Conservation (phyloP, 2,113 vertebrate genomes). For the Vulpes ferrilata region DNA sequence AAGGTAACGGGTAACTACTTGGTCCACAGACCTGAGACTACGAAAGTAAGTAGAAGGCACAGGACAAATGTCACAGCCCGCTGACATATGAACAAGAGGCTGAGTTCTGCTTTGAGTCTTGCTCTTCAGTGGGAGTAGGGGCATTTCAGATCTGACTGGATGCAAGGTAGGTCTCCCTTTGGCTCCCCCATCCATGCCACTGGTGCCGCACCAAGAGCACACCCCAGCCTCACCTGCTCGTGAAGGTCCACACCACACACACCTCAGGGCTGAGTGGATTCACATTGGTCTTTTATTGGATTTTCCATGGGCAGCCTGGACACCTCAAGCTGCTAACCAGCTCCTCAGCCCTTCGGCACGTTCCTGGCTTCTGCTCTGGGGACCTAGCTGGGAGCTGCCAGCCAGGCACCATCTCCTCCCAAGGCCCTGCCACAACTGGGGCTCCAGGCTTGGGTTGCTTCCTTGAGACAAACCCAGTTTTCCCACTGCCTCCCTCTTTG, state of each 20-base stretch:
- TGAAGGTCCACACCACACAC: neutral
- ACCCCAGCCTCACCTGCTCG: neutral
- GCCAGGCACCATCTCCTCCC: neutral
- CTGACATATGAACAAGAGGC: rapidly evolving
- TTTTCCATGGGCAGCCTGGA: neutral
- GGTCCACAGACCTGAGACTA: neutral
- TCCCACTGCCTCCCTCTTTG: neutral
- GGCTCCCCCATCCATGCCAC: neutral
- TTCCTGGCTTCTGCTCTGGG: neutral
- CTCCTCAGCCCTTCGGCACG: rapidly evolving
- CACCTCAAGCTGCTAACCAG: no score
- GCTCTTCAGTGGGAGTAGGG: neutral
- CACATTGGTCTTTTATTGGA: constrained; percentile 64
- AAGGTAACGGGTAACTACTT: neutral
- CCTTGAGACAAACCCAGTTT: neutral
- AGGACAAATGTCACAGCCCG: rapidly evolving
- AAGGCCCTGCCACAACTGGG: neutral
- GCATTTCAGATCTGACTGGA: neutral
- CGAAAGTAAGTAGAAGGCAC: neutral
- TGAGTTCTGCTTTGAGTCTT: neutral
- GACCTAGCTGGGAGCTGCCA: neutral
- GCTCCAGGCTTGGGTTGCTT: neutral
- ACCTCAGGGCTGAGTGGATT: neutral
- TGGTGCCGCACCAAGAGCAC: neutral
- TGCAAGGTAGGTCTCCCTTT: neutral